Percentiles rank a stretch among this genome's conserved stretches.
Conservation (phyloP, 2,888 invertebrate genomes). For the Anodontia alba region DNA sequence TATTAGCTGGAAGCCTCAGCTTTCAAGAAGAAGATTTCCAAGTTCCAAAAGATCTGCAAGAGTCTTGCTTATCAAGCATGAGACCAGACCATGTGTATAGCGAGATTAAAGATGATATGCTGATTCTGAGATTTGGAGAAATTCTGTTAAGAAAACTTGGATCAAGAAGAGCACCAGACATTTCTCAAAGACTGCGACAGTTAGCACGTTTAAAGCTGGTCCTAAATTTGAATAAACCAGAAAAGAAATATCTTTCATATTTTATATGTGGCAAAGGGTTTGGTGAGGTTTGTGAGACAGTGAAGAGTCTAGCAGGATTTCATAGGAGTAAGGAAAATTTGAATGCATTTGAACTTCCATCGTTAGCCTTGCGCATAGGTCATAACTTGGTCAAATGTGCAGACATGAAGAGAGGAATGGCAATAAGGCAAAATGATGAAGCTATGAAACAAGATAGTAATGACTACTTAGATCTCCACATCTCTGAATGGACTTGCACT, state of each 20-base stretch:
- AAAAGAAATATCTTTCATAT: constrained; percentile 1
- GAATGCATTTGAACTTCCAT: constrained; percentile 20
- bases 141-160: constrained; percentile 23
- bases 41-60: constrained; percentile 13
- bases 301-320: constrained; percentile 5
- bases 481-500: constrained; percentile 31
- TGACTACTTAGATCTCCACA: constrained; percentile 18
- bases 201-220: background rate
- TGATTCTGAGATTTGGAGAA: constrained; percentile 27
- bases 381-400: constrained; percentile 31
- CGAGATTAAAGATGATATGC: constrained; percentile 5
- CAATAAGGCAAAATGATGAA: constrained; percentile 9
- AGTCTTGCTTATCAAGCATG: background rate
- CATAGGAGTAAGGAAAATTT: background rate
- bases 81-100: constrained; percentile 22
- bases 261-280: constrained; percentile 19
- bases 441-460: constrained; percentile 13
- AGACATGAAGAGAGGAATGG: constrained; percentile 21
- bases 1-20: constrained; percentile 15
- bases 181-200: constrained; percentile 29
- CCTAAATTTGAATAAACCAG: background rate
- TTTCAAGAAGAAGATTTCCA: background rate
- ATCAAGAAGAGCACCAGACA: constrained; percentile 5
- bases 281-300: background rate
- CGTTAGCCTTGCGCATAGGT: constrained; percentile 21